Evolutionary conservation across 2,113 vertebrate species (phyloP).

Genomic region (Piaya cayana): DNA sequence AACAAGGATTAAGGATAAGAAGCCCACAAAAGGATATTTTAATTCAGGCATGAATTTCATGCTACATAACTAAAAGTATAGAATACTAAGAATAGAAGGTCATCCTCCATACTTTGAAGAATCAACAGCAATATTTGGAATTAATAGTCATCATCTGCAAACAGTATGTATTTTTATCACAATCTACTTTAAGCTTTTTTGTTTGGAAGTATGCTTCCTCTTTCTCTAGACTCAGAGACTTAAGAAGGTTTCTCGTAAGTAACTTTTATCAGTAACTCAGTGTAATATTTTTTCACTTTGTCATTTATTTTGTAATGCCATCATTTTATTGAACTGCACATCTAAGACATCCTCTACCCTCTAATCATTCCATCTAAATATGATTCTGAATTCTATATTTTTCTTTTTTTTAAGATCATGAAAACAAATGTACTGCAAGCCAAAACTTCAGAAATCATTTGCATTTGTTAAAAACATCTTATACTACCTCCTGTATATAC

Average conservation of each 20-base stretch:
- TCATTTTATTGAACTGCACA: neutral
- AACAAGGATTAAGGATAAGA: neutral
- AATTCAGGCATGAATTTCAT: neutral
- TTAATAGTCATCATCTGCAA: neutral
- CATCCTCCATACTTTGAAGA: neutral
- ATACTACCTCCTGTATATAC: neutral
- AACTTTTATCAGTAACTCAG: neutral
- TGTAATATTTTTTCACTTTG: neutral
- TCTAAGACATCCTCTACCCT: neutral
- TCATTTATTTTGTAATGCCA: neutral
- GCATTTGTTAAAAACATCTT: neutral
- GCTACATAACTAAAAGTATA: neutral
- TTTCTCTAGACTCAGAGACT: neutral
- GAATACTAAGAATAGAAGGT: neutral
- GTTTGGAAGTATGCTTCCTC: neutral
- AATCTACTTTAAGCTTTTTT: neutral
- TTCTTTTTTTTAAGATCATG: neutral
- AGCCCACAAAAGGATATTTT: neutral
- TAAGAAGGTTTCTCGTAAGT: neutral
- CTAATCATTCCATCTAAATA: neutral
- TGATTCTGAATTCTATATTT: neutral
- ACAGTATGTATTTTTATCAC: neutral
- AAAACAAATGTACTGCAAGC: neutral
- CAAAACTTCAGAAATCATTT: neutral
- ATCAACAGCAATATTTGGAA: neutral